These are phyloP conservation scores for Neoniphon sammara DNA, from an alignment of 2,797 vertebrate species.

Conservation along the genomic window DNA sequence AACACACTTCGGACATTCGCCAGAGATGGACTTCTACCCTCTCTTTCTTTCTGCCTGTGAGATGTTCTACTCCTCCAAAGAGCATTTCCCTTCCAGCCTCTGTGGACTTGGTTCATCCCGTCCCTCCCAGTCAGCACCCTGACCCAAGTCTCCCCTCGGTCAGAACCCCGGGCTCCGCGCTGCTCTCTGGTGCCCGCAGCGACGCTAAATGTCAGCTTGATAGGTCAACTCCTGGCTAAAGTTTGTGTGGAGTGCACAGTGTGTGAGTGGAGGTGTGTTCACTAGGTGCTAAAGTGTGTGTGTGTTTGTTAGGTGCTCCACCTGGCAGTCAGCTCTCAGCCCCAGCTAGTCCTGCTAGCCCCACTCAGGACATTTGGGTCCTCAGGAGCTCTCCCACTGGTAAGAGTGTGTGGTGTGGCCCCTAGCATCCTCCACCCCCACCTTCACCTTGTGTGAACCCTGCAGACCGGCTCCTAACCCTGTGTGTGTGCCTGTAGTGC, in stretches of 20 bases:
- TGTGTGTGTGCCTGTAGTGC: neutral
- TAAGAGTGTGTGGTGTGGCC: slow-evolving; percentile 79
- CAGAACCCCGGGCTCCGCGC: neutral
- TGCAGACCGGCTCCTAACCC: slow-evolving; percentile 28
- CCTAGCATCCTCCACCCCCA: slow-evolving; percentile 23
- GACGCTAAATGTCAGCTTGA: slow-evolving; percentile 13
- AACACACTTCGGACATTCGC: too few relatives aligned
- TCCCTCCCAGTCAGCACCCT: slow-evolving; percentile 12
- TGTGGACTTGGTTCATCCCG: neutral
- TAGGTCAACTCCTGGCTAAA: slow-evolving; percentile 39
- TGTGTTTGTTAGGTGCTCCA: slow-evolving; percentile 78
- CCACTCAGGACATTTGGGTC: slow-evolving; percentile 82
- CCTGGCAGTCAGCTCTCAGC: slow-evolving; percentile 73
- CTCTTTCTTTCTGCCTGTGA: slow-evolving; percentile 8
- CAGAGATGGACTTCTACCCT: neutral
- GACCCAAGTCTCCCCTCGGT: slow-evolving; percentile 3
- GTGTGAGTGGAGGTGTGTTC: slow-evolving; percentile 29
- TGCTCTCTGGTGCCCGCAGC: neutral
- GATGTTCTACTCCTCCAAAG: neutral
- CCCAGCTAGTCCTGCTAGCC: slow-evolving; percentile 75
- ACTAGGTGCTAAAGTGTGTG: slow-evolving; percentile 56
- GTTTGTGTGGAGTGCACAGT: slow-evolving; percentile 8
- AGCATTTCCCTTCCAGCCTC: slow-evolving; percentile 5
- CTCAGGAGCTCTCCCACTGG: slow-evolving; percentile 79
- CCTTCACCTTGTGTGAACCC: slow-evolving; percentile 37